Percentiles rank a stretch among this genome's conserved stretches.
phyloP scores from a whole-genome alignment of 2,113 vertebrate genomes.

The Pithys albifrons region DNA sequence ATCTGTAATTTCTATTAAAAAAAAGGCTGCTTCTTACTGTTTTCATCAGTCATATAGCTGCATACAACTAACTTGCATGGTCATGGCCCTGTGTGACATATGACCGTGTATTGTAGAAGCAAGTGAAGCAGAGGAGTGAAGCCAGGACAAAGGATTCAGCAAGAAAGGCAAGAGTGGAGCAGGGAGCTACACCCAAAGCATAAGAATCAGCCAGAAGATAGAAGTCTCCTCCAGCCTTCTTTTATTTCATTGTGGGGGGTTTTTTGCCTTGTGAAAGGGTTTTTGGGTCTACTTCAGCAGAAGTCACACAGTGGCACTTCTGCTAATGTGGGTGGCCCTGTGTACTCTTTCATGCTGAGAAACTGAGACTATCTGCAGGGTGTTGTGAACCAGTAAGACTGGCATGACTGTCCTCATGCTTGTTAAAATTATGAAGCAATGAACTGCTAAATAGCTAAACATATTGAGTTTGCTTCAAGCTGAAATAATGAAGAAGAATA shows the following conservation, averaged over 20 bases:
- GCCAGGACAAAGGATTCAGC: neutral
- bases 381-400: neutral
- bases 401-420: neutral
- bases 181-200: neutral
- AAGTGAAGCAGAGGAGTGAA: neutral
- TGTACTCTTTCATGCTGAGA: neutral
- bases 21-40: neutral
- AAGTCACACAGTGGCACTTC: neutral
- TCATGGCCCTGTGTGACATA: neutral
- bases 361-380: neutral
- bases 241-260: neutral
- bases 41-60: neutral
- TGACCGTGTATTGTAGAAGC: neutral
- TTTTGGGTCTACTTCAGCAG: neutral
- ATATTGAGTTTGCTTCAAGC: neutral
- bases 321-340: neutral
- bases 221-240: neutral
- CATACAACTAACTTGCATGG: neutral
- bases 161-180: neutral
- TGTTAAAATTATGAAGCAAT: neutral
- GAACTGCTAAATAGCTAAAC: neutral
- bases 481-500: constrained; percentile 10
- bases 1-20: neutral
- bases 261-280: neutral
- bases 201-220: neutral